Base-by-base conservation (phyloP, 2,797 vertebrate species). In the Acipenser oxyrinchus region DNA sequence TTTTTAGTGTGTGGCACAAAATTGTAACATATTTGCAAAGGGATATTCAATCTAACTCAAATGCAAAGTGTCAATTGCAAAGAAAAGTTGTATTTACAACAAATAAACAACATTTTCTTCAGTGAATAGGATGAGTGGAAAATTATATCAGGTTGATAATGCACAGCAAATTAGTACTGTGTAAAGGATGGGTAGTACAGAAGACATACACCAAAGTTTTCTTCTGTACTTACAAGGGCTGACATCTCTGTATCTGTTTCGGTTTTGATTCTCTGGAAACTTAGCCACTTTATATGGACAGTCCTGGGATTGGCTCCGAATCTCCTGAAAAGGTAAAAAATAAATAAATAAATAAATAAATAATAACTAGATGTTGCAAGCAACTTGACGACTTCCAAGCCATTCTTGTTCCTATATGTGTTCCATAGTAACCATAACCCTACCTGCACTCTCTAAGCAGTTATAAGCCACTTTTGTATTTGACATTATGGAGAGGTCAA, bases 221-320 rank as follows among this genome's bases (percentile, higher is more conserved):
- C 23, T 37, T 37, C 23, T 37, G 23, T 85, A 94, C 96, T 90
- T 88, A 99, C 95, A 99, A 2, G 96, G 96, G 80, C 92, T 99
- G 79, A 99, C 96, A 74, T 99, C 96, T 88, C 95, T 93, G 85
- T 99, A 99, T 93, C 96, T 87, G 89, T 99, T 99, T 70, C 95
- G 89, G 86, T 89, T 95, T 81, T 91, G 91, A 80, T 99, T 99
- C 82, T 97, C 96, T 73, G 93, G 93, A 76, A 91, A 94, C 76
- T 95, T 97, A 72, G 96, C 96, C 78, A 98, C 91, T 89, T 88
- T 95, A 74, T 90, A 95, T 77, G 95, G 80, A 75, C 91, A 94
- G 74, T 97, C 94, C 52, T 91, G 92, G 72, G 95, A 97, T 78
- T 94, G 91, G 81, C 88, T 93, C 75, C 92, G 92, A 80, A 98